phyloP scores from a whole-genome alignment of 2,888 invertebrate genomes.

The Pegoplata infirma region DNA sequence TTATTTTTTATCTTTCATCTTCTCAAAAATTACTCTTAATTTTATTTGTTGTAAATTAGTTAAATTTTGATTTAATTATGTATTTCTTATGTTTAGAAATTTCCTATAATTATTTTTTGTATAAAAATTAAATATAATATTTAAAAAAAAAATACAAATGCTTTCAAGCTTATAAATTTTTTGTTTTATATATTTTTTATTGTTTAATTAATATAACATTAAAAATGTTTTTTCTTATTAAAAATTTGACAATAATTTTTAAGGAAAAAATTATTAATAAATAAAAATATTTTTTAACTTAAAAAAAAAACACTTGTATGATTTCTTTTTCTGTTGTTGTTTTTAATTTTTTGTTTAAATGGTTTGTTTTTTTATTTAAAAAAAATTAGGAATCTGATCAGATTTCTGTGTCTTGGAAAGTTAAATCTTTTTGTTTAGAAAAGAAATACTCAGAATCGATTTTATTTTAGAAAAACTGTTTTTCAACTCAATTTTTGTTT shows the following conservation, averaged over 20 bases:
- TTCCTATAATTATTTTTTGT: neutral
- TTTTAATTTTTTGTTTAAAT: neutral
- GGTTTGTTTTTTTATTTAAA: too few species aligned
- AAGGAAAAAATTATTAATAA: conserved; percentile 37
- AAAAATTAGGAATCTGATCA: too few species aligned
- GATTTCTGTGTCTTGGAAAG: too few species aligned
- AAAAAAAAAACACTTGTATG: too few species aligned
- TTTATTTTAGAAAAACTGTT: too few species aligned
- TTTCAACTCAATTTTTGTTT: too few species aligned
- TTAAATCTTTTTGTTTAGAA: too few species aligned
- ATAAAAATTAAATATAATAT: neutral
- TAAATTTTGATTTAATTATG: neutral
- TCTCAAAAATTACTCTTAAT: conserved; percentile 17
- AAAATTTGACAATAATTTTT: conserved; percentile 47
- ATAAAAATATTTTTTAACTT: conserved; percentile 23
- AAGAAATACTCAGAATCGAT: too few species aligned
- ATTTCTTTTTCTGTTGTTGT: too few species aligned
- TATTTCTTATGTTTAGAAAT: neutral
- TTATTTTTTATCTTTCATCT: conserved; percentile 25
- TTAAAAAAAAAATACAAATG: neutral
- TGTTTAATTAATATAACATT: neutral
- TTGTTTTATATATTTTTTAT: conserved; percentile 17
- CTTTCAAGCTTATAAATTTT: neutral
- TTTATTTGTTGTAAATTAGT: neutral
- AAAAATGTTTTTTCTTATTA: conserved; percentile 21